Conservation (phyloP, 1,140 invertebrate genomes). For the Eupristina koningsbergeri region DNA sequence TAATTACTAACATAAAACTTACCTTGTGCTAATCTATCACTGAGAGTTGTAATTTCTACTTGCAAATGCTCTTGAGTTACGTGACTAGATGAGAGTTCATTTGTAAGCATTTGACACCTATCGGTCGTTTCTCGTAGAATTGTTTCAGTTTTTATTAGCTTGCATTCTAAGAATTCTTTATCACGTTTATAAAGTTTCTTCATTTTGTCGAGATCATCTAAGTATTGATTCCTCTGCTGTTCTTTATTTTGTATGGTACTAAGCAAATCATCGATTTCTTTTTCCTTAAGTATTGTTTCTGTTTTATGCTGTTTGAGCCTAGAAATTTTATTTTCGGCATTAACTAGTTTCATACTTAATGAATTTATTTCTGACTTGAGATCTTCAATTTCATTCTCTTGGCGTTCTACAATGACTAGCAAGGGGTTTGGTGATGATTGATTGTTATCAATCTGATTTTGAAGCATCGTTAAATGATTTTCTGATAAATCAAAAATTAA, state of each 20-base stretch:
- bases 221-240: constrained; percentile 81
- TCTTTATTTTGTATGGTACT: constrained; percentile 81
- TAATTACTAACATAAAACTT: constrained; percentile 11
- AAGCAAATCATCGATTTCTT: constrained; percentile 82
- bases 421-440: constrained; percentile 66
- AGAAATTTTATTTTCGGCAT: constrained; percentile 80
- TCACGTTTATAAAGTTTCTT: constrained; percentile 78
- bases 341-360: constrained; percentile 65
- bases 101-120: constrained; percentile 77
- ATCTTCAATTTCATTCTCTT: constrained; percentile 80
- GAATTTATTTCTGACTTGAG: constrained; percentile 75
- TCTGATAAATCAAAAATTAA: constrained; percentile 74
- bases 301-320: constrained; percentile 80
- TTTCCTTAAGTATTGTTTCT: constrained; percentile 75
- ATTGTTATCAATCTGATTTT: constrained; percentile 72
- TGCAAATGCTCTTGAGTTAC: constrained; percentile 69
- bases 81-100: constrained; percentile 78
- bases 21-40: constrained; percentile 76
- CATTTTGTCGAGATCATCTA: constrained; percentile 78
- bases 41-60: constrained; percentile 67
- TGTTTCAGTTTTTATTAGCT: constrained; percentile 76
- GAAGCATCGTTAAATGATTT: constrained; percentile 74
- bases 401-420: constrained; percentile 77
- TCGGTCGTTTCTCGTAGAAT: constrained; percentile 78
- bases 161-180: constrained; percentile 79